Percentiles rank a stretch among this genome's conserved stretches.
phyloP scores from a whole-genome alignment of 2,888 invertebrate genomes.

The Idaea dimidiata region DNA sequence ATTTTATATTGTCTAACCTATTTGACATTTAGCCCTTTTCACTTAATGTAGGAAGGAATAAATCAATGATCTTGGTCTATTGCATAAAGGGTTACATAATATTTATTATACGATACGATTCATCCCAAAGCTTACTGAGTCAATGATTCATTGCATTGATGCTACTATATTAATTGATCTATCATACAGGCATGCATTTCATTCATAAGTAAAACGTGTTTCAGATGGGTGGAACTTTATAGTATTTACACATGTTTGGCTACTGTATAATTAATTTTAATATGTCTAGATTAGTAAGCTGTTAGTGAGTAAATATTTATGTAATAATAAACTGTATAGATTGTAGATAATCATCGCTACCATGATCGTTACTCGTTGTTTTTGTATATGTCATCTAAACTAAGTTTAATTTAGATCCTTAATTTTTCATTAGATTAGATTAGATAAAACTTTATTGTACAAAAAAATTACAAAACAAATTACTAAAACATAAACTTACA shows the following conservation, averaged over 20 bases:
- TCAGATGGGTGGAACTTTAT: background rate
- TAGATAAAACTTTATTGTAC: too few relatives aligned
- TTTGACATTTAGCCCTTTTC: background rate
- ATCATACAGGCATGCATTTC: background rate
- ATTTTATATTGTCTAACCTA: background rate
- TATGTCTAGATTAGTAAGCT: background rate
- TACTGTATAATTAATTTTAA: background rate
- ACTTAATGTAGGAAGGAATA: background rate
- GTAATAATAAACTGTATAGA: background rate
- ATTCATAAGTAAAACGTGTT: background rate
- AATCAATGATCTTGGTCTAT: background rate
- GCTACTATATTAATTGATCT: background rate
- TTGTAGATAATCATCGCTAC: too few relatives aligned
- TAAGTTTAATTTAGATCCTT: too few relatives aligned
- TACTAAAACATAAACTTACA: too few relatives aligned
- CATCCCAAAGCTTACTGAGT: background rate
- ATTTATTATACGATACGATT: background rate
- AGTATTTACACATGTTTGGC: background rate
- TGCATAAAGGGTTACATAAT: background rate
- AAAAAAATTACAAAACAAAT: too few relatives aligned
- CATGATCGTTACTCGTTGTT: too few relatives aligned
- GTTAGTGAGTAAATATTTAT: background rate
- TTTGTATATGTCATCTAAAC: too few relatives aligned
- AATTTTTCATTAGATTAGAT: too few relatives aligned
- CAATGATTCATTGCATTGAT: background rate